phyloP scores from a whole-genome alignment of 2,888 invertebrate species.

The Thelaira solivaga region DNA sequence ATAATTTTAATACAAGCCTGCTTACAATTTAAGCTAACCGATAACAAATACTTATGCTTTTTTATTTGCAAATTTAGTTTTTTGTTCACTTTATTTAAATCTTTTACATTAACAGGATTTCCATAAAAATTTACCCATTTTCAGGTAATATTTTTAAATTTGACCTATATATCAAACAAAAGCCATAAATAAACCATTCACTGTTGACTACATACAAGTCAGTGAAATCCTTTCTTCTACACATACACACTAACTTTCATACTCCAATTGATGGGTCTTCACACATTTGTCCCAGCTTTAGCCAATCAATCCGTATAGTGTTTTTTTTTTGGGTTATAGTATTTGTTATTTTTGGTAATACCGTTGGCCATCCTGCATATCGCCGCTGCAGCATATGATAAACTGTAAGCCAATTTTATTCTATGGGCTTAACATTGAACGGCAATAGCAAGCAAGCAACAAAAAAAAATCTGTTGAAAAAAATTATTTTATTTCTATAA shows the following conservation, averaged over 20 bases:
- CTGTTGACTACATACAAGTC: conserved; percentile 46
- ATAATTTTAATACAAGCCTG: too few relatives aligned
- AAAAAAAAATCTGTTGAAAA: conserved; percentile 28
- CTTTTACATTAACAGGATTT: conserved; percentile 46
- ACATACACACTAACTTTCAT: conserved; percentile 62
- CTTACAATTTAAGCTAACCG: background rate
- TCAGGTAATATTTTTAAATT: conserved; percentile 44
- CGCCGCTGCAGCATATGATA: conserved; percentile 62
- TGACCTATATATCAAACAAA: conserved; percentile 60
- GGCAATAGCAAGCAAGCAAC: conserved; percentile 7
- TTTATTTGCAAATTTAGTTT: conserved; percentile 9
- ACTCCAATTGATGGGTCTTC: conserved; percentile 61
- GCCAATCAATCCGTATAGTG: conserved; percentile 45
- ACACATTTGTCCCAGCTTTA: conserved; percentile 51
- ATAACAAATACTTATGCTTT: background rate
- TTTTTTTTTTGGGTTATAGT: conserved; percentile 11
- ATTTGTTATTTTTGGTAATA: too few relatives aligned
- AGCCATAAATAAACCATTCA: conserved; percentile 56
- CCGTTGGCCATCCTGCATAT: conserved; percentile 49
- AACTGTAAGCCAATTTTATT: conserved; percentile 64
- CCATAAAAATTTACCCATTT: conserved; percentile 42
- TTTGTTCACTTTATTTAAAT: conserved; percentile 8
- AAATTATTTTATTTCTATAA: background rate
- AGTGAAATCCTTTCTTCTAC: conserved; percentile 62
- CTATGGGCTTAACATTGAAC: conserved; percentile 65